Conservation (phyloP, 2,797 vertebrate genomes). For the Tolypeutes matacus region DNA sequence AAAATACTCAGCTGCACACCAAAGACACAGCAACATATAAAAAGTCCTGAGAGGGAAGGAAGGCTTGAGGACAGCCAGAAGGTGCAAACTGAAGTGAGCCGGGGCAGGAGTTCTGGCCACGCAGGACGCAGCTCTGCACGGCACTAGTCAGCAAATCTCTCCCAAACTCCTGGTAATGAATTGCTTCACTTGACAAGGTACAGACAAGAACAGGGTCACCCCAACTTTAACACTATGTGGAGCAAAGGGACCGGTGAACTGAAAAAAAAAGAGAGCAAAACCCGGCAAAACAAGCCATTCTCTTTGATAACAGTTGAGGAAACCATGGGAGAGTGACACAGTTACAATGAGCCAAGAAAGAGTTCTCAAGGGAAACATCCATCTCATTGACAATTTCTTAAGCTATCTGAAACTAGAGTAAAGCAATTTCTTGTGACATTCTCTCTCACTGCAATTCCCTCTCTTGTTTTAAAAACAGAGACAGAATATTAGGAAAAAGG, state of each 20-base stretch:
- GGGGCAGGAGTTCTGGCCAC: rapidly evolving
- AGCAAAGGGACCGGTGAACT: neutral
- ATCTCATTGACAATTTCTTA: neutral
- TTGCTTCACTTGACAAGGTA: neutral
- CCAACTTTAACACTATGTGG: rapidly evolving
- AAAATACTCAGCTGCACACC: neutral
- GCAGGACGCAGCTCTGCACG: rapidly evolving
- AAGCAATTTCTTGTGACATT: neutral
- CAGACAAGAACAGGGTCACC: neutral
- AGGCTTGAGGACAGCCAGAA: neutral
- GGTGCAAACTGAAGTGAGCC: neutral
- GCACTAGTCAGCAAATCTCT: rapidly evolving
- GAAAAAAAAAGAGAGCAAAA: neutral
- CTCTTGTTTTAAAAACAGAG: neutral
- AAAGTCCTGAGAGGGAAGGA: slow-evolving; percentile 58
- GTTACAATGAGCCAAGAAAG: neutral
- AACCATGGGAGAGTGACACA: neutral
- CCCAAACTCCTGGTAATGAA: neutral
- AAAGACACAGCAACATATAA: neutral
- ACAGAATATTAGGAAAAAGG: neutral
- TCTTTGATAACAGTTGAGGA: neutral
- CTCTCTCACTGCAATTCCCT: rapidly evolving
- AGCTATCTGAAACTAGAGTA: neutral
- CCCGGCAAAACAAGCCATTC: no score
- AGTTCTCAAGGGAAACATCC: neutral